Evolutionary conservation across 2,888 invertebrate genomes (phyloP).

Genomic region (Augochlorella aurata): DNA sequence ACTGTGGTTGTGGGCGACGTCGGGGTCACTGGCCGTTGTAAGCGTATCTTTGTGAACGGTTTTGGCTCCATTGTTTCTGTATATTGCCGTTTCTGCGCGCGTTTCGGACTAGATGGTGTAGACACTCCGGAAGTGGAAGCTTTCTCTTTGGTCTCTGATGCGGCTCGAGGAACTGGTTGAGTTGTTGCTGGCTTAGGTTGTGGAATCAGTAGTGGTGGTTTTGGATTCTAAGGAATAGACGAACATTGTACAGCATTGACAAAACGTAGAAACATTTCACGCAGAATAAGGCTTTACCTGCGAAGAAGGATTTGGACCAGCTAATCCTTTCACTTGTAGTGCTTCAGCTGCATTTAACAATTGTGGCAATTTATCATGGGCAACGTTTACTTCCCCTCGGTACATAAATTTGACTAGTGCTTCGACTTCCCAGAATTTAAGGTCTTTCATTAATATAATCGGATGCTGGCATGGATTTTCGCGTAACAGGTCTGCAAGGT

Average conservation of each 20-base stretch:
- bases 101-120: constrained; percentile 74
- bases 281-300: constrained; percentile 65
- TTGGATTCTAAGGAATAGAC: constrained; percentile 65
- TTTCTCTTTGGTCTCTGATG: constrained; percentile 74
- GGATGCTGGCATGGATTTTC: constrained; percentile 94
- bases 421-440: constrained; percentile 92
- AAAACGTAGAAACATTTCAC: not conserved
- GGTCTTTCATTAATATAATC: constrained; percentile 92
- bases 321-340: constrained; percentile 89
- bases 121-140: constrained; percentile 65
- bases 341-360: constrained; percentile 93
- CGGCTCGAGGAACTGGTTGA: constrained; percentile 64
- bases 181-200: constrained; percentile 72
- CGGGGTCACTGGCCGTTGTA: constrained; percentile 75
- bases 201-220: constrained; percentile 75
- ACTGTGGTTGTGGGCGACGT: constrained; percentile 72
- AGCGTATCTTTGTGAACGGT: constrained; percentile 78
- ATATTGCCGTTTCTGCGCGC: constrained; percentile 75
- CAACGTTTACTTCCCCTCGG: constrained; percentile 93
- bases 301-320: constrained; percentile 78
- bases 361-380: constrained; percentile 91
- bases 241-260: not conserved
- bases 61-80: constrained; percentile 70
- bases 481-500: constrained; percentile 90
- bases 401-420: constrained; percentile 95